Percentiles rank a stretch among this genome's conserved stretches.
Conservation (phyloP, 1,140 invertebrate genomes). For the Gyrodactylus bullatarudis region DNA sequence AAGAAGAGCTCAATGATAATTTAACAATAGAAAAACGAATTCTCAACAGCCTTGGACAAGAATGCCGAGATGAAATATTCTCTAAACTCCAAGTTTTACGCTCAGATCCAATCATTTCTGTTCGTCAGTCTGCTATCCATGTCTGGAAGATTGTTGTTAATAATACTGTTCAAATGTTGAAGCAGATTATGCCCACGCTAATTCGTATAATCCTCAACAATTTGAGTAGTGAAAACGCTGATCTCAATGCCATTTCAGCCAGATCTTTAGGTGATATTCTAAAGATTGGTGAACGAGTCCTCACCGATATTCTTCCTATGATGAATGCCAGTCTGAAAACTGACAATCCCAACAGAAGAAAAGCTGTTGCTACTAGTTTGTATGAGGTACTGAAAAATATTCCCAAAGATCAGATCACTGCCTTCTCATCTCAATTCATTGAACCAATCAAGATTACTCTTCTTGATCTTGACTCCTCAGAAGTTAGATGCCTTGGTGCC, state of each 20-base stretch:
- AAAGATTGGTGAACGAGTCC: conserved; percentile 61
- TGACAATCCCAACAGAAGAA: conserved; percentile 53
- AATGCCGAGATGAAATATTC: conserved; percentile 57
- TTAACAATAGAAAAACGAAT: conserved; percentile 77
- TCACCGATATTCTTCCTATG: conserved; percentile 90
- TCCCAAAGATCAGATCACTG: conserved; percentile 31
- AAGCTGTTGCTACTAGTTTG: conserved; percentile 85
- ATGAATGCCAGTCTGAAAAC: conserved; percentile 63
- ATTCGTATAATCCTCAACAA: conserved; percentile 62
- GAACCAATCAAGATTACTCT: background rate
- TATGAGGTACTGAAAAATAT: conserved; percentile 91
- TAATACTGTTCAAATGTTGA: conserved; percentile 69
- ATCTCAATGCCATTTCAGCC: conserved; percentile 65
- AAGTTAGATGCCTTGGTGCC: background rate
- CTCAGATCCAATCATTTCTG: conserved; percentile 74
- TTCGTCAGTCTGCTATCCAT: conserved; percentile 72
- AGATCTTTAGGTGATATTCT: conserved; percentile 81
- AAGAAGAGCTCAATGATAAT: conserved; percentile 99
- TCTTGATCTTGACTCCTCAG: background rate
- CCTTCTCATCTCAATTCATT: background rate
- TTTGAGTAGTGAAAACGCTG: conserved; percentile 64
- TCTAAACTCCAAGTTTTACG: conserved; percentile 39
- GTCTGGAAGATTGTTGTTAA: conserved; percentile 86
- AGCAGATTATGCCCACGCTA: conserved; percentile 70
- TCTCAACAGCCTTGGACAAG: conserved; percentile 44